Base-by-base conservation (phyloP, 2,888 invertebrate species). In the Synanthedon tipuliformis region DNA sequence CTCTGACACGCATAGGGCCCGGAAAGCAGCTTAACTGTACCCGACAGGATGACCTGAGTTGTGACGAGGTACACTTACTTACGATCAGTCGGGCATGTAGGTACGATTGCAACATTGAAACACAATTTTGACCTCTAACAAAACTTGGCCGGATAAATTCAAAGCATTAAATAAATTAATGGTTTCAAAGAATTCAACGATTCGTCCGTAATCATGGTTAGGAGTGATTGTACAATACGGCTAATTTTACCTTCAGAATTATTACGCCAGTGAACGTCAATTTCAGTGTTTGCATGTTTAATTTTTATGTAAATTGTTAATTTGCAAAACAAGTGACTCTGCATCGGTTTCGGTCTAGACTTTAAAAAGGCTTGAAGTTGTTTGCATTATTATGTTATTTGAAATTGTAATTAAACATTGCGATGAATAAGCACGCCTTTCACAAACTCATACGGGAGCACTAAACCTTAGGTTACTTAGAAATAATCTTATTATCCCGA, bases 1-100 rank as follows among this genome's bases (percentile, higher is more conserved):
- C 68, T 71, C 71, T 73, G 75, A 71, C 79, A 75, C 73, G 73
- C 45, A 82, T 77, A 76, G 76, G 71, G 69, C 70, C 71, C 65
- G 78, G 79, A 83, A 80, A 76, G 72, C 66, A 59, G 57, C 53
- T 62, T 83, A 84, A 83, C 84, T 76, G 85, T 83, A 78, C 60
- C 59, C 65, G 78, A 79, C 79, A 74, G 73, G 74, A 77, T 78
- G 77, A 76, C 75, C 75, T 41, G 18, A 64, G 61, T 67, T 45
- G n/a, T 13, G 73, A 70, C 73, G 65, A 72, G 67, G 65, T 69
- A 65, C 71, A 70, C 66, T 73, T 75, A 70, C 66, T 73, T 75
- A 76, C 61, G 65, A 69, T 66, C 68, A 60, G 63, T 54, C 57
- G 23, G 23, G 65, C 62, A 56, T 62, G n/a, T 23, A 23, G 23